Percentiles rank a stretch among this genome's conserved stretches.
phyloP scores from a whole-genome alignment of 1,140 invertebrate genomes.

The Aphis craccivora region DNA sequence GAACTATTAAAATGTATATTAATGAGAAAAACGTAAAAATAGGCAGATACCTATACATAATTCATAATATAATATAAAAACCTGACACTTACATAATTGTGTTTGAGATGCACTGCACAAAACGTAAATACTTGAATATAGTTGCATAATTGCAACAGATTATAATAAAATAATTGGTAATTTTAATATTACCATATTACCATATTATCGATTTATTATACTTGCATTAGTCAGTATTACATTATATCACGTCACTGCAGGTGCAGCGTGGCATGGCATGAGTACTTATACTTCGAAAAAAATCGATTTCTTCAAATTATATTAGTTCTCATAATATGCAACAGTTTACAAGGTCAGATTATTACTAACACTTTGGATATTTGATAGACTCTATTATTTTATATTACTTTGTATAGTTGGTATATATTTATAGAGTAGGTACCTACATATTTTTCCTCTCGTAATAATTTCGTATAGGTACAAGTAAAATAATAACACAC shows the following conservation, averaged over 20 bases:
- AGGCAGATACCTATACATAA: too few relatives aligned
- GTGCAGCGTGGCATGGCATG: too few relatives aligned
- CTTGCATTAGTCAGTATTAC: not conserved
- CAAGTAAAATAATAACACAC: not conserved
- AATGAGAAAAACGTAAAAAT: not conserved
- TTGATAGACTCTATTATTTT: not conserved
- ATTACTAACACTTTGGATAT: not conserved
- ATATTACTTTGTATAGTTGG: not conserved
- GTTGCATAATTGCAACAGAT: not conserved
- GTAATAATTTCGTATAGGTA: conserved; percentile 1
- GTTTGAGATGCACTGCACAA: not conserved
- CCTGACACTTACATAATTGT: too few relatives aligned
- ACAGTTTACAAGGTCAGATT: not conserved
- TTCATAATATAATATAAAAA: not conserved
- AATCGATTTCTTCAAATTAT: not conserved
- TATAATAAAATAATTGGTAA: not conserved
- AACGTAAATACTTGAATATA: not conserved
- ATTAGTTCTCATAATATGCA: not conserved
- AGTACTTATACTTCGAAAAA: not conserved
- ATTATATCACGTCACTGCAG: not conserved
- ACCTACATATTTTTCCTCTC: not conserved
- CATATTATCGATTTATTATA: not conserved
- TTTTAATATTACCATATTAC: not conserved
- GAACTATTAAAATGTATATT: not conserved
- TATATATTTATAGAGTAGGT: not conserved